Base-by-base conservation (phyloP, 2,888 invertebrate genomes). In the Lepidonotus clava region DNA sequence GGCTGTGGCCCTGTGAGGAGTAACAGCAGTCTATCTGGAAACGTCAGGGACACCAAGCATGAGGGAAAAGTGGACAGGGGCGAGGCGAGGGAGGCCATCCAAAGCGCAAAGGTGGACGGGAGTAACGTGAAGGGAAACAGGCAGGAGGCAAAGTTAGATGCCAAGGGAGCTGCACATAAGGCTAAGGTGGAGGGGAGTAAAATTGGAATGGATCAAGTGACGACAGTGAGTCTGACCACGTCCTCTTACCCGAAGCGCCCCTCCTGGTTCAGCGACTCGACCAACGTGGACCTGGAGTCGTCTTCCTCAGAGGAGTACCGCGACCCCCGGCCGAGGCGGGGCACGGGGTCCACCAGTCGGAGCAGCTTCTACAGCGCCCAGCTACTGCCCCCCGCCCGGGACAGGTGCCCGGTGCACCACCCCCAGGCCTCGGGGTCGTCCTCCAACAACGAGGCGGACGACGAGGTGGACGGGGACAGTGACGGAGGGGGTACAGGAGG, bases 241-340 rank as follows among this genome's bases (percentile, higher is more conserved):
- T 41, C 77, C 4, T 41, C 40, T 14, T 77, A 77, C 28, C 40
- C 40, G 21, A 38, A 41, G 11, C 77, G 41, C 5, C 77, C 38
- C 1, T 77, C 77, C 11, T 77, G 77, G 77, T 77, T 24, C 77
- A 77, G 77, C n/a, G 41, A 77, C 46, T 40, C 41, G 8, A 77
- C 77, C 40, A 77, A 46, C 40, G 77, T 21, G 6, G 77, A 77
- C n/a, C 40, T 41, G 11, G 77, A 77, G 28, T 77, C 77, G 40
- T 77, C 77, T 41, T 77, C 77, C 41, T 77, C 77, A 40, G 77
- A 77, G 21, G 77, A 77, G 2, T 77, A 77, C 28, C 8, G 77
- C 4, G 41, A 77, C 8, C 32, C 67, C 6, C 6, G 67, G 6
- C 6, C 8, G 32, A 67, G 67, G 34, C 21, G 6, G 8, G 1